Percentiles rank a stretch among this genome's conserved stretches.
Evolutionary conservation across 2,113 vertebrate species (phyloP).

Genomic region (Thamnaconus septentrionalis): DNA sequence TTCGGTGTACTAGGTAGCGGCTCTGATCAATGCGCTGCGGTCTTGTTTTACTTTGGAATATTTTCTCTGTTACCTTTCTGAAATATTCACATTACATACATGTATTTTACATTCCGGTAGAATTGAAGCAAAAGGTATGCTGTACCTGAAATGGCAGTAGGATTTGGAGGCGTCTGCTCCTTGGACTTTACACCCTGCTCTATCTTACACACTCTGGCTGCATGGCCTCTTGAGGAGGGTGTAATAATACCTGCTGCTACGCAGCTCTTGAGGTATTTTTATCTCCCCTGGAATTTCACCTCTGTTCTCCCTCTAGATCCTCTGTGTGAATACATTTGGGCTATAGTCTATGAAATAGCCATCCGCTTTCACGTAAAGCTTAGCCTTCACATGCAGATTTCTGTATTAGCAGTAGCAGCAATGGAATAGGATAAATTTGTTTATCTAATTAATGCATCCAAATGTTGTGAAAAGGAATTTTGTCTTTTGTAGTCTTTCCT

Average conservation of each 20-base stretch:
- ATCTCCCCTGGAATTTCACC: conserved; percentile 66
- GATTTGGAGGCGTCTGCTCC: conserved; percentile 5
- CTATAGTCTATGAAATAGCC: too few relatives aligned
- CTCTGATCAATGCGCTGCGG: not conserved
- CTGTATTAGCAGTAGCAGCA: too few relatives aligned
- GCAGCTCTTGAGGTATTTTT: conserved; percentile 68
- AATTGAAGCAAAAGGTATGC: not conserved
- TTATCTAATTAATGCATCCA: too few relatives aligned
- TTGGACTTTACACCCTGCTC: conserved; percentile 6
- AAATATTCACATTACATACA: too few relatives aligned
- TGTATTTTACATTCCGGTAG: too few relatives aligned
- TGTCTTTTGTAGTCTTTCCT: too few relatives aligned
- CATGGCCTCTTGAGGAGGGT: too few relatives aligned
- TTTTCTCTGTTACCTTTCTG: too few relatives aligned
- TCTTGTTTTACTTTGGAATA: not conserved
- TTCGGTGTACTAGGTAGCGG: not conserved
- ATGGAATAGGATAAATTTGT: too few relatives aligned
- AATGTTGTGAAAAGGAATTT: too few relatives aligned
- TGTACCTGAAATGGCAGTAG: conserved; percentile 3
- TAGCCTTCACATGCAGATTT: too few relatives aligned
- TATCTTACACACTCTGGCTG: not conserved
- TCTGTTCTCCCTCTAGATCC: conserved; percentile 37
- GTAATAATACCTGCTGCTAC: conserved; percentile 69
- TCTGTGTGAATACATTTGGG: not conserved
- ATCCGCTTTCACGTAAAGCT: too few relatives aligned